phyloP scores from a whole-genome alignment of 2,888 invertebrate genomes.

The Tenthredo distinguenda region DNA sequence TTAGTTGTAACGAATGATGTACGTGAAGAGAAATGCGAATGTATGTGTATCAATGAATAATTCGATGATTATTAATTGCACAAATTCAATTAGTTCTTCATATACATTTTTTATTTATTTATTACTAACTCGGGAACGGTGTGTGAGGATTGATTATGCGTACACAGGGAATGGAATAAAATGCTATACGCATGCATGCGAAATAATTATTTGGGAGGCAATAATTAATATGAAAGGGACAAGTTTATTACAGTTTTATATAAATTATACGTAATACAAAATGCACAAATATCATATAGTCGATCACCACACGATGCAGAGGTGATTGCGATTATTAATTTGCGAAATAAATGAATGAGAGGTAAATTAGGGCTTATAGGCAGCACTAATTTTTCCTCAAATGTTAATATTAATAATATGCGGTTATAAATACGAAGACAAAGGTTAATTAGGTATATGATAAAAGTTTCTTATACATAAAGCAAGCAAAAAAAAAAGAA shows the following conservation, averaged over 20 bases:
- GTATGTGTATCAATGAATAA: neutral
- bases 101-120: neutral
- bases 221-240: neutral
- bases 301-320: neutral
- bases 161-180: neutral
- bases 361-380: neutral
- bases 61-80: neutral
- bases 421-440: neutral
- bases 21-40: neutral
- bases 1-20: neutral
- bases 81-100: neutral
- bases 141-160: neutral
- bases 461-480: neutral
- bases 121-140: neutral
- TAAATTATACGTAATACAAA: conserved; percentile 19
- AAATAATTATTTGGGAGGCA: neutral
- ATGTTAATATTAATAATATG: neutral
- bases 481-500: neutral
- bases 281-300: conserved; percentile 21
- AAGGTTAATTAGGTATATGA: neutral
- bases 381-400: neutral
- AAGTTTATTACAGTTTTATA: neutral
- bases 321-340: neutral
- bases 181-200: neutral
- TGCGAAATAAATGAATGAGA: neutral